Base-by-base conservation (phyloP, 2,797 vertebrate species). In the Peromyscus attwateri region DNA sequence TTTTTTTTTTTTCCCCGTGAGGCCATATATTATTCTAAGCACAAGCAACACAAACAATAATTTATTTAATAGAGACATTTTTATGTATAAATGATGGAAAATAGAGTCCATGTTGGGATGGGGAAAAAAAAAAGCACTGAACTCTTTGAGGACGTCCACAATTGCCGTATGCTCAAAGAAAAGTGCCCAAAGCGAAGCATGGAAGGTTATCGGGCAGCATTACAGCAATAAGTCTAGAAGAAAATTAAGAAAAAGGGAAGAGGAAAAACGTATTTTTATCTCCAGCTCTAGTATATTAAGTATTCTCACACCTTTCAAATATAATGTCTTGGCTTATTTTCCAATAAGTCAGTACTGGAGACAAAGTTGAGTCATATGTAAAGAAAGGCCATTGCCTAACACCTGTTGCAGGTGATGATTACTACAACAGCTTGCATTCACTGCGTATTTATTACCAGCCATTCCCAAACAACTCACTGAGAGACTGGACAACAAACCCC, bases 211-310 rank as follows among this genome's bases (percentile, higher is more conserved):
- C 77, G 82, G 76, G 57, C 9, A 87, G 71, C 14, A n/a, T 92
- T 94, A 79, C 81, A 98, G 97, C 97, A 98, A 98, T 98, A 98
- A 97, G 81, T 96, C 70, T 73, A 94, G 55, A 92, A 97, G 43
- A 95, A 95, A 60, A 95, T 73, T 97, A 92, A 96, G 4, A 34
- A 89, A 19, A 85, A 82, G 43, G 12, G 52, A 25, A 79, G 87
- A 27, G 55, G 31, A 92, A 91, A 93, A 97, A n/a, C 8, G 6
- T 52, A 92, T 64, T 34, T 88, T 77, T 80, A n/a, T 91, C 23
- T 96, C 85, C 64, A 80, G 46, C 29, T 84, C 37, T 97, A 91
- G 29, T 87, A 91, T 90, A 40, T 43, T 89, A 70, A 95, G 60
- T 89, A 95, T 96, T 95, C 46, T 25, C 16, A 0, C 81, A 40